Percentiles rank a stretch among this genome's conserved stretches.
Conservation (phyloP, 2,888 invertebrate species). For the Amphipoea oculea region DNA sequence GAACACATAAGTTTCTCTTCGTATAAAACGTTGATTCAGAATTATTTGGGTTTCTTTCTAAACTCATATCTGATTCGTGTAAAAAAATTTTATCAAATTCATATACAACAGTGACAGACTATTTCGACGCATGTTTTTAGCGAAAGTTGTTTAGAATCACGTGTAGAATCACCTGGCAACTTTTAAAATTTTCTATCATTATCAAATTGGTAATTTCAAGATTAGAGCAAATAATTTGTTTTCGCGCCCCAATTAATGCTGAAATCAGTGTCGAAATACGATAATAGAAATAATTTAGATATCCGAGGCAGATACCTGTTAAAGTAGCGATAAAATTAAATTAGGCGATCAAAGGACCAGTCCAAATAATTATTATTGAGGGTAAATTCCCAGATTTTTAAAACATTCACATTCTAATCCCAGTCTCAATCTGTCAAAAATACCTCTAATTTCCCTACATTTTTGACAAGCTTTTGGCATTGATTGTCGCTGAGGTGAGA, state of each 20-base stretch:
- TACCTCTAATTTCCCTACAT: background rate
- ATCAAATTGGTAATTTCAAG: background rate
- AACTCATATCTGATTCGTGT: no score
- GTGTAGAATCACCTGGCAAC: background rate
- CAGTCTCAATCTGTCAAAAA: background rate
- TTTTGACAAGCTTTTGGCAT: background rate
- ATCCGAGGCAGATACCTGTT: constrained; percentile 12
- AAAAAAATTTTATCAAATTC: no score
- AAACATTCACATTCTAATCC: background rate
- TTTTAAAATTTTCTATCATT: background rate
- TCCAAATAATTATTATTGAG: background rate
- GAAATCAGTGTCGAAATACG: constrained; percentile 42
- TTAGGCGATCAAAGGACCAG: background rate
- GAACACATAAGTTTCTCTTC: constrained; percentile 28
- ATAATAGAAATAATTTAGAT: constrained; percentile 31
- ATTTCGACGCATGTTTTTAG: background rate
- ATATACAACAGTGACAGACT: no score
- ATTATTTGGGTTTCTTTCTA: background rate
- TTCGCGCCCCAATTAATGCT: background rate
- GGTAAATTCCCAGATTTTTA: background rate
- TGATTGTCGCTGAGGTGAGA: background rate
- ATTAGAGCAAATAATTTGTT: constrained; percentile 12
- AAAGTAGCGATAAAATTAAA: background rate
- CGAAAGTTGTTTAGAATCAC: background rate
- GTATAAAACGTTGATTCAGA: background rate